Conservation (phyloP, 2,113 vertebrate species). For the Nothocercus nigrocapillus region DNA sequence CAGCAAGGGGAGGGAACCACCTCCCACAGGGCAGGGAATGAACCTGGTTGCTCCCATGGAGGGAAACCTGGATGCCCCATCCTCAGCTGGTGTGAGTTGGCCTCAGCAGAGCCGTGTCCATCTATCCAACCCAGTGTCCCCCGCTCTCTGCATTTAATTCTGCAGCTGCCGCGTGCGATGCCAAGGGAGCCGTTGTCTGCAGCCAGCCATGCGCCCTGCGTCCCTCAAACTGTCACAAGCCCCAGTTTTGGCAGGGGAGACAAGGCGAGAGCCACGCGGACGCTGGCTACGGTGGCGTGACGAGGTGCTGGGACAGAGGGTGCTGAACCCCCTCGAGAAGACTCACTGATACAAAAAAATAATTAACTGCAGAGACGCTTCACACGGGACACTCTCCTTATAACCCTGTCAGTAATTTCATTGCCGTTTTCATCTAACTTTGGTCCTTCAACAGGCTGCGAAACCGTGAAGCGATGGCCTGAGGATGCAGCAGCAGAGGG, state of each 20-base stretch:
- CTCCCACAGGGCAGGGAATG: fast-evolving
- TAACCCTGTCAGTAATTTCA: neutral
- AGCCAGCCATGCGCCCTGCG: neutral
- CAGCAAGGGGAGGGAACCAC: neutral
- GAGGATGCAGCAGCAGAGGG: neutral
- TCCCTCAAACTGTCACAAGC: neutral
- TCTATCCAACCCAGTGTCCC: neutral
- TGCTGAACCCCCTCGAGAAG: neutral
- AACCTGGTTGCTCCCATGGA: fast-evolving
- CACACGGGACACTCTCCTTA: neutral
- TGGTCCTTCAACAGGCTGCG: neutral
- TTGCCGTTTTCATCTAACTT: conserved; percentile 11
- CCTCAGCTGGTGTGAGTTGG: neutral
- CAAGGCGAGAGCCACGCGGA: neutral
- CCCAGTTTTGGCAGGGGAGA: neutral
- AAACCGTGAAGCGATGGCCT: neutral
- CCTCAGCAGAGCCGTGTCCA: neutral
- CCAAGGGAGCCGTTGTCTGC: neutral
- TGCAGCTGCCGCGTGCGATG: neutral
- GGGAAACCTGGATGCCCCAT: neutral
- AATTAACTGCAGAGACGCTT: neutral
- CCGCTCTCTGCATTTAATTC: neutral
- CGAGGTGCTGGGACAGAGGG: neutral
- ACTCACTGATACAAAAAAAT: neutral
- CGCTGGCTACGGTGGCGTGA: neutral